phyloP scores from a whole-genome alignment of 2,888 invertebrate species.

The Thelaira solivaga region DNA sequence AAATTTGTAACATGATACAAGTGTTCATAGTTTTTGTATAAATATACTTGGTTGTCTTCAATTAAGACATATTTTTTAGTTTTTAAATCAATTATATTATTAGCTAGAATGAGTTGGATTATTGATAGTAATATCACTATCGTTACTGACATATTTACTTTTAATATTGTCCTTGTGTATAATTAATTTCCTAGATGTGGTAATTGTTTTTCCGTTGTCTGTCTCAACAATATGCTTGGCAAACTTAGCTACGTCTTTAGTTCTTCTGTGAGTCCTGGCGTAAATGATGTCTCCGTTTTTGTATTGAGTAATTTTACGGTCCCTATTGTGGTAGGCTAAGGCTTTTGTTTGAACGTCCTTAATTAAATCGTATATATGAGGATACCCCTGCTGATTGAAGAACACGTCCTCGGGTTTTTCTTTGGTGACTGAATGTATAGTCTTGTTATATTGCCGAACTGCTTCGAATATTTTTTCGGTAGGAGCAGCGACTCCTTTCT shows the following conservation, averaged over 20 bases:
- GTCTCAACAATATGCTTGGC: conserved; percentile 2
- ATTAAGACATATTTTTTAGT: conserved; percentile 34
- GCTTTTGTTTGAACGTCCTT: no score
- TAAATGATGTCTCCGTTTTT: neutral
- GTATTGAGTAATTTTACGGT: neutral
- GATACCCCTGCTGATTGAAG: neutral
- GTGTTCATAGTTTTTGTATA: no score
- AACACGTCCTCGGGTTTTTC: neutral
- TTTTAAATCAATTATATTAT: neutral
- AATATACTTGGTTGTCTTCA: conserved; percentile 10
- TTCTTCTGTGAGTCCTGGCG: neutral
- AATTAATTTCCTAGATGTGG: conserved; percentile 5
- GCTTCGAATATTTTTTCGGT: neutral
- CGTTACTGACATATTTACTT: conserved; percentile 7
- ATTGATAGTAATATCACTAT: no score
- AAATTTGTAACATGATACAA: conserved; percentile 26
- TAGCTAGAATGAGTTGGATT: no score
- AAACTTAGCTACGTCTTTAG: no score
- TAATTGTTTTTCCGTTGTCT: conserved; percentile 5
- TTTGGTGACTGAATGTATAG: neutral
- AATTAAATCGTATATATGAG: neutral
- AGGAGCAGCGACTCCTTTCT: neutral
- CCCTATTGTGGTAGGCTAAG: neutral
- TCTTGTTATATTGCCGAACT: neutral
- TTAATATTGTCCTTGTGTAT: neutral